Base-by-base conservation (phyloP, 2,113 vertebrate genomes). In the Oreotragus oreotragus region DNA sequence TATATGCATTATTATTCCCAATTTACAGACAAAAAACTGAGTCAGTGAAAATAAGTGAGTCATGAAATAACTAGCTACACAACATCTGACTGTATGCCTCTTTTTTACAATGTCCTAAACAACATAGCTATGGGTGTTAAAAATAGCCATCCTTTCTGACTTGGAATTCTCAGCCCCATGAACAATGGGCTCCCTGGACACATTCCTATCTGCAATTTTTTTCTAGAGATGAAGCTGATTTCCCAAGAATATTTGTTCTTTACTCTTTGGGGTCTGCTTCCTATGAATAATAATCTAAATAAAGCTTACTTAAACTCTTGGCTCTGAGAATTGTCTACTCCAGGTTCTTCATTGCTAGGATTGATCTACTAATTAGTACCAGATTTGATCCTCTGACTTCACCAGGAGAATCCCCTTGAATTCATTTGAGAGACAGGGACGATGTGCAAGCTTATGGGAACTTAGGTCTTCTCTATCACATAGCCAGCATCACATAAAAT, bases 101-200 rank as follows among this genome's bases (percentile, higher is more conserved):
- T 81, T 21, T 60, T 23, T 33, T 57, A n/a, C 3, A 13, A 6
- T 7, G 14, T 36, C 30, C 45, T 51, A 19, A 88, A 21, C 5
- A 25, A 27, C 9, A n/a, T 58, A 5, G 21, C 28, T 1, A 0
- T 30, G 36, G 33, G 15, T 2, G 3, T 85, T 66, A 66, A 43
- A 19, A 39, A 47, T 6, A 43, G n/a, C 33, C 14, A 7, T 7
- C 14, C 36, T 55, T 81, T 95, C 28, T 27, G 21, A 33, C 23
- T 4, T 84, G 13, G 30, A 19, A 47, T 66, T 53, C 13, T 33
- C 6, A 39, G 8, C 36, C 2, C 30, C 6, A 2, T 28, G 49
- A 79, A 1, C 6, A 19, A 0, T 12, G 60, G 23, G 6, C 2
- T 47, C 2, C 10, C 3, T 13, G 57, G 33, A 27, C 53, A 4